Evolutionary conservation across 2,113 vertebrate species (phyloP).

Genomic region (Lagopus leucura): DNA sequence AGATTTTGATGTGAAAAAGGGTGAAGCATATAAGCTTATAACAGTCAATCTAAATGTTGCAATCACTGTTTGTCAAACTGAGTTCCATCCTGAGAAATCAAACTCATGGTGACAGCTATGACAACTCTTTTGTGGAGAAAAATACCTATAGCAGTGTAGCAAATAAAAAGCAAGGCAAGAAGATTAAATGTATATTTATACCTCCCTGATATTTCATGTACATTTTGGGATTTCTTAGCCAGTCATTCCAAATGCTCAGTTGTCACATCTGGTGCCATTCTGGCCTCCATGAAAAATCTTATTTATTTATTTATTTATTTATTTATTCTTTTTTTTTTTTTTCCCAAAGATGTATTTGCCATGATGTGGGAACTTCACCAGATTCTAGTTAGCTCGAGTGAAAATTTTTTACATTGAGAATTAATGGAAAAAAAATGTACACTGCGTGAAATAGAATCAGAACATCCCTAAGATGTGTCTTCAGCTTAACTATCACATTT

Average conservation of each 20-base stretch:
- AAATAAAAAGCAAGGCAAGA: not conserved
- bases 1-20: not conserved
- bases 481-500: not conserved
- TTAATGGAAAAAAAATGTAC: not conserved
- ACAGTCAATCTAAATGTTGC: not conserved
- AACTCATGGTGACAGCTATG: constrained; percentile 3
- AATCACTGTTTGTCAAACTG: not conserved
- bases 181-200: not conserved
- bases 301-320: not conserved
- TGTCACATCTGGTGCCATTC: not conserved
- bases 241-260: not conserved
- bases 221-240: not conserved
- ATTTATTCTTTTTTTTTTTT: not conserved
- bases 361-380: not conserved
- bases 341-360: not conserved
- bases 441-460: not conserved
- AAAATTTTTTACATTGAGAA: not conserved
- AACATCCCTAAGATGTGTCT: not conserved
- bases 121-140: not conserved
- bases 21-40: not conserved
- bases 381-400: not conserved
- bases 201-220: not conserved
- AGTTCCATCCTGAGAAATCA: not conserved
- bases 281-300: not conserved
- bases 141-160: not conserved